These are phyloP conservation scores for Protaetia brevitarsis DNA, from an alignment of 1,140 invertebrate species.

Conservation along the genomic window DNA sequence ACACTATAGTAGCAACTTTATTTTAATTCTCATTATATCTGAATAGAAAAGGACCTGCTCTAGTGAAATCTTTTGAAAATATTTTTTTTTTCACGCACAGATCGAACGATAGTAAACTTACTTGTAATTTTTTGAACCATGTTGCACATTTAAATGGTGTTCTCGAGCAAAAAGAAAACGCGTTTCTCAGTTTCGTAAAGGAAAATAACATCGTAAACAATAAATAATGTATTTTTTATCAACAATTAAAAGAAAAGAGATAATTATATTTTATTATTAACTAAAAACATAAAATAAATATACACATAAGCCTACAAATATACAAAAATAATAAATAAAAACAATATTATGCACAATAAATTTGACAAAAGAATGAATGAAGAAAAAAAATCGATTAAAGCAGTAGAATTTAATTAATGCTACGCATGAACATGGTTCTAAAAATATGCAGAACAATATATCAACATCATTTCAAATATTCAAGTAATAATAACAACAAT, in stretches of 20 bases:
- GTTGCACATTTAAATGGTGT: background rate
- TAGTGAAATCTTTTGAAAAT: too few species aligned
- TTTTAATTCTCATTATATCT: too few species aligned
- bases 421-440: conserved; percentile 5
- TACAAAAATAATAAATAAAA: conserved; percentile 18
- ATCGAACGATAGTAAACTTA: too few species aligned
- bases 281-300: conserved; percentile 19
- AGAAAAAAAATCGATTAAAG: background rate
- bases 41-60: too few species aligned
- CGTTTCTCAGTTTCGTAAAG: background rate
- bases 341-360: conserved; percentile 12
- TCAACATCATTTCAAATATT: background rate
- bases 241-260: conserved; percentile 17
- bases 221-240: conserved; percentile 15
- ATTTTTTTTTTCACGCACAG: too few species aligned
- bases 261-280: conserved; percentile 13
- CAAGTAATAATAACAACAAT: too few species aligned
- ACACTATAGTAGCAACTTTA: too few species aligned
- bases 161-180: background rate
- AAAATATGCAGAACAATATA: conserved; percentile 1
- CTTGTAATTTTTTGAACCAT: background rate
- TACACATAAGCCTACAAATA: conserved; percentile 9
- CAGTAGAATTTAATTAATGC: too few species aligned
- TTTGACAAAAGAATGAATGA: background rate
- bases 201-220: background rate